Evolutionary conservation across 2,797 vertebrate species (phyloP).

Genomic region (Tadarida brasiliensis): DNA sequence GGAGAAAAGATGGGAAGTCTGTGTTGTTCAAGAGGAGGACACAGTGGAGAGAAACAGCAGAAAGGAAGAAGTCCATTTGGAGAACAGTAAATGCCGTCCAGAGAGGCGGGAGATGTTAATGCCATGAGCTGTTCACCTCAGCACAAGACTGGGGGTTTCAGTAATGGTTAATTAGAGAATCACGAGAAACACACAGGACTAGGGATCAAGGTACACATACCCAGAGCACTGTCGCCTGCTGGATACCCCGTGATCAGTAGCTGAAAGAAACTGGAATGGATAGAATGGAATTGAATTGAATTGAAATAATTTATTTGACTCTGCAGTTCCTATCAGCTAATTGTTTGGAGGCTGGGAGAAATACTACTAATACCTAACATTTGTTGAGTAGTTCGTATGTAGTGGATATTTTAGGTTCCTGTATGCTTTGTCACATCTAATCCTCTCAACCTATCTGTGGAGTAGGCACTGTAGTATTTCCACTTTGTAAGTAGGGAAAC

Average conservation of each 20-base stretch:
- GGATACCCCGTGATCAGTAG: not conserved
- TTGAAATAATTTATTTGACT: conserved; percentile 20
- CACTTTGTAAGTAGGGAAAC: not conserved
- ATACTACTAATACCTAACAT: not conserved
- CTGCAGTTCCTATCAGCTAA: not conserved
- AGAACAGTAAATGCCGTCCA: not conserved
- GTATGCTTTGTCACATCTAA: not conserved
- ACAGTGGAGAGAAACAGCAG: not conserved
- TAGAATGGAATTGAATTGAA: not conserved
- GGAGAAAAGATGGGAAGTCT: not conserved
- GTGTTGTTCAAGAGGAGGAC: not conserved
- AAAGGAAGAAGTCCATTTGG: not conserved
- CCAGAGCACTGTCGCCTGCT: not conserved
- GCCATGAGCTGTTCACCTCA: not conserved
- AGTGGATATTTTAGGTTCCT: not conserved
- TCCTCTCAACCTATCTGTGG: not conserved
- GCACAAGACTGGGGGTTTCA: not conserved
- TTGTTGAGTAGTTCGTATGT: not conserved
- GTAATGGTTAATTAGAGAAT: not conserved
- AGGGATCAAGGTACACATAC: not conserved
- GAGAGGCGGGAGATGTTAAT: not conserved
- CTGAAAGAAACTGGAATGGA: not conserved
- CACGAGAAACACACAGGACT: not conserved
- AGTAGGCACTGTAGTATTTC: not conserved
- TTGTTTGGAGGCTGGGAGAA: not conserved